phyloP scores from a whole-genome alignment of 2,113 vertebrate genomes.

The Trogon surrucura region DNA sequence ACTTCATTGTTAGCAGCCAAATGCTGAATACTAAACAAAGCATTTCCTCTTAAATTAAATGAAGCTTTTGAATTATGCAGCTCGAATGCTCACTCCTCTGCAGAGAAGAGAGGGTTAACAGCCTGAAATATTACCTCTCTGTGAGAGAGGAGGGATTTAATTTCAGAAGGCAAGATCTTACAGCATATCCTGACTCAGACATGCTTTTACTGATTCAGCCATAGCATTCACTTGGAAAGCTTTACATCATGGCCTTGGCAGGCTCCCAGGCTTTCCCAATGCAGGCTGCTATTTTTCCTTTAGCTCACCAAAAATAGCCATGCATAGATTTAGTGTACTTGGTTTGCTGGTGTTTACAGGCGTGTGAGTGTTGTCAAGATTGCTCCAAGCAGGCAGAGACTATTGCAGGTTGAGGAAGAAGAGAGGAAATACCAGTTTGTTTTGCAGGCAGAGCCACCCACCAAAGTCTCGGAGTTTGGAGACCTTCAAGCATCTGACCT shows the following conservation, averaged over 20 bases:
- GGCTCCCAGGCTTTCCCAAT: constrained; percentile 72
- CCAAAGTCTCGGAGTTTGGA: neutral
- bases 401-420: constrained; percentile 30
- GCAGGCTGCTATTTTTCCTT: constrained; percentile 78
- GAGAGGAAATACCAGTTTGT: neutral
- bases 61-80: neutral
- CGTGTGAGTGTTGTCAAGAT: constrained; percentile 49
- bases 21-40: constrained; percentile 46
- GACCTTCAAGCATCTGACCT: neutral
- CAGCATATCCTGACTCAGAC: constrained; percentile 64
- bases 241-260: constrained; percentile 77
- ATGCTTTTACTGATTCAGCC: constrained; percentile 75
- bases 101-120: neutral
- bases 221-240: constrained; percentile 73
- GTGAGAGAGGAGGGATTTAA: constrained; percentile 21
- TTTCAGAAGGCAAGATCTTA: constrained; percentile 57
- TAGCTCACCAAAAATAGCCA: constrained; percentile 77
- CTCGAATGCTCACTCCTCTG: neutral
- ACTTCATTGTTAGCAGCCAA: constrained; percentile 25
- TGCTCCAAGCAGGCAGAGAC: constrained; percentile 51
- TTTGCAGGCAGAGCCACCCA: neutral
- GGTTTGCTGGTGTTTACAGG: constrained; percentile 70
- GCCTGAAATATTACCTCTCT: constrained; percentile 17
- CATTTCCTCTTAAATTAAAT: constrained; percentile 39
- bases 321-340: constrained; percentile 72